Percentiles rank a stretch among this genome's conserved stretches.
These are phyloP conservation scores for Epinephelus malabaricus DNA, from an alignment of 2,797 vertebrate genomes.

Conservation along the genomic window DNA sequence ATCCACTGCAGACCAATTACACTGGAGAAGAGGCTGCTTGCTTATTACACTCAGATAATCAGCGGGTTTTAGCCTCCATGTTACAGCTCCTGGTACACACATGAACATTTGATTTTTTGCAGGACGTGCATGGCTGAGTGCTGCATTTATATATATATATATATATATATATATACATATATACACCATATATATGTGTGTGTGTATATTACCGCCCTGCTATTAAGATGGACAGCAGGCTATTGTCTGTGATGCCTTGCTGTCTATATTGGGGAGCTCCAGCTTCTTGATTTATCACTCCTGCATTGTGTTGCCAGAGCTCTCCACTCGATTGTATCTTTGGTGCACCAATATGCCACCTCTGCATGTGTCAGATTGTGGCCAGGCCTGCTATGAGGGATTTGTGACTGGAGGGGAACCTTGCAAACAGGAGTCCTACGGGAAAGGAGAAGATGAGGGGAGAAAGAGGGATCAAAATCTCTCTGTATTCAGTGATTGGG, in stretches of 20 bases:
- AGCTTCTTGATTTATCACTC: conserved; percentile 82
- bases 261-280: conserved; percentile 67
- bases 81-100: conserved; percentile 69
- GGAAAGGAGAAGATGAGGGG: conserved; percentile 69
- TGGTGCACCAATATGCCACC: conserved; percentile 79
- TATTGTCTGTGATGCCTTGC: conserved; percentile 70
- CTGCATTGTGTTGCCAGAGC: conserved; percentile 76
- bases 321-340: conserved; percentile 73
- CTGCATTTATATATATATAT: conserved; percentile 28
- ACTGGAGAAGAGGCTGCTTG: conserved; percentile 78
- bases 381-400: conserved; percentile 66
- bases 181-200: conserved; percentile 3
- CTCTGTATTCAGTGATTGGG: conserved; percentile 75
- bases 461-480: conserved; percentile 67
- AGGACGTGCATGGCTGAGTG: conserved; percentile 45
- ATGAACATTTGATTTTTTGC: conserved; percentile 64
- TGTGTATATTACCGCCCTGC: conserved; percentile 26
- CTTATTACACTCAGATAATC: conserved; percentile 84
- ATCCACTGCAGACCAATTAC: conserved; percentile 87
- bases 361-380: conserved; percentile 81
- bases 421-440: conserved; percentile 56
- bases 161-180: conserved; percentile 19
- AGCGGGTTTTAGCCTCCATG: conserved; percentile 75
- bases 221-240: conserved; percentile 62
- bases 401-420: conserved; percentile 79